These are phyloP conservation scores for Desmodus rotundus DNA, from an alignment of 2,113 vertebrate species.

Conservation along the genomic window DNA sequence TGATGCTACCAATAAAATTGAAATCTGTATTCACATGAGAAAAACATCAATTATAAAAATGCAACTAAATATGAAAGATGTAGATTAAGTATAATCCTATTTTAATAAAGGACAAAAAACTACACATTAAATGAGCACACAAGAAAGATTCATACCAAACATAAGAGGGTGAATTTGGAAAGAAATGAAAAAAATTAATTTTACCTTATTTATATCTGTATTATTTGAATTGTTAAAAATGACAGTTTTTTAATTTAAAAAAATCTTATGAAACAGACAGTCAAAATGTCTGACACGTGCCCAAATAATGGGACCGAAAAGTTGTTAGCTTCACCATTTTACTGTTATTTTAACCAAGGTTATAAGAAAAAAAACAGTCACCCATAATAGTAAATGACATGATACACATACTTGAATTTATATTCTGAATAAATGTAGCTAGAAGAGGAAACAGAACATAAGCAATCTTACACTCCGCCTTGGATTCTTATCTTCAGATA, in stretches of 20 bases:
- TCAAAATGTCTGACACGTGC: not conserved
- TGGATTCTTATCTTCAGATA: not conserved
- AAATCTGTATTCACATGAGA: not conserved
- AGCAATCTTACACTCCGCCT: not conserved
- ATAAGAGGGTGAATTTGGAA: not conserved
- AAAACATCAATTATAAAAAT: not conserved
- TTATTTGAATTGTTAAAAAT: not conserved
- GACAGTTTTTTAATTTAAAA: not conserved
- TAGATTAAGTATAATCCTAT: not conserved
- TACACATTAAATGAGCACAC: constrained; percentile 6
- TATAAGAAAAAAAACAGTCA: not conserved
- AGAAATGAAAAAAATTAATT: not conserved
- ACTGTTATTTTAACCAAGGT: not conserved
- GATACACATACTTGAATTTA: not conserved
- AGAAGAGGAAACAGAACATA: constrained; percentile 4
- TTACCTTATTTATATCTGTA: not conserved
- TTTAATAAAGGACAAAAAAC: not conserved
- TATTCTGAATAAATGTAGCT: constrained; percentile 12
- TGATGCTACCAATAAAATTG: not conserved
- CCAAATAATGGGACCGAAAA: not conserved
- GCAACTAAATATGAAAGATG: not conserved
- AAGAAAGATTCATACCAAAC: not conserved
- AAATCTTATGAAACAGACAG: not conserved
- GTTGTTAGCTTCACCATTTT: not conserved
- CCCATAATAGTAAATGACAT: not conserved